A percentile compares a stretch with the other conserved stretches of the same genome.
phyloP scores from a whole-genome alignment of 64 coral and sea anemone species.

The Dendronephthya gigantea region DNA sequence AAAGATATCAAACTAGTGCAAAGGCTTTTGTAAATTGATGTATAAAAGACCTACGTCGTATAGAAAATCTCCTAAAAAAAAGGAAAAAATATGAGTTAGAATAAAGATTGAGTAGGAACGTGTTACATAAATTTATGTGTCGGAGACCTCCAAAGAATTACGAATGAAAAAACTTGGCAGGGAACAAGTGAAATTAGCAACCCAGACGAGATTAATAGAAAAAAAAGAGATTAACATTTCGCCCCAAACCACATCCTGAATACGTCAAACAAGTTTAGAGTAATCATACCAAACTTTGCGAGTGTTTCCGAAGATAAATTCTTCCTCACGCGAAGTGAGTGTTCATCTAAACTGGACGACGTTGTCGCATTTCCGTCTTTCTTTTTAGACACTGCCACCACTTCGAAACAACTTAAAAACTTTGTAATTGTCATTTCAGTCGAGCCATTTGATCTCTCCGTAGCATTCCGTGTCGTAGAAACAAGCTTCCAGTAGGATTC shows the following conservation, averaged over 20 bases:
- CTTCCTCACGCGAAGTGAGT: slow-evolving; percentile 25
- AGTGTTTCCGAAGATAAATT: slow-evolving; percentile 42
- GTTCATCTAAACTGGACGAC: background rate
- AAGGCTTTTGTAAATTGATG: background rate
- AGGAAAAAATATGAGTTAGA: background rate
- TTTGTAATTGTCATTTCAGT: slow-evolving; percentile 14
- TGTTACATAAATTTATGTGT: too few species aligned
- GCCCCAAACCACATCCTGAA: too few species aligned
- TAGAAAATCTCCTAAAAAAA: slow-evolving; percentile 37
- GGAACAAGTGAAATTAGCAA: too few species aligned
- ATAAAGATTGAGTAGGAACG: background rate
- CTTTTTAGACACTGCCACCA: slow-evolving; percentile 1
- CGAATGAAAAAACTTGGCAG: too few species aligned
- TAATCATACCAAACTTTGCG: slow-evolving; percentile 36
- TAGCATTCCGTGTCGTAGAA: background rate
- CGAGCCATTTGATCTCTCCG: background rate
- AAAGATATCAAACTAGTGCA: background rate
- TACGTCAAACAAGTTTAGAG: background rate
- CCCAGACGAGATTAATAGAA: too few species aligned
- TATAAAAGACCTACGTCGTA: slow-evolving; percentile 37
- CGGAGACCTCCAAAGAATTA: too few species aligned
- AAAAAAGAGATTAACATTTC: background rate
- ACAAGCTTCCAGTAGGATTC: slow-evolving; percentile 3
- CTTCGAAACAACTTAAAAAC: slow-evolving; percentile 61
- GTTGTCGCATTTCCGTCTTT: slow-evolving; percentile 14